These are phyloP conservation scores for Chamaetylas fuelleborni DNA, from an alignment of 2,113 vertebrate genomes.

Conservation along the genomic window DNA sequence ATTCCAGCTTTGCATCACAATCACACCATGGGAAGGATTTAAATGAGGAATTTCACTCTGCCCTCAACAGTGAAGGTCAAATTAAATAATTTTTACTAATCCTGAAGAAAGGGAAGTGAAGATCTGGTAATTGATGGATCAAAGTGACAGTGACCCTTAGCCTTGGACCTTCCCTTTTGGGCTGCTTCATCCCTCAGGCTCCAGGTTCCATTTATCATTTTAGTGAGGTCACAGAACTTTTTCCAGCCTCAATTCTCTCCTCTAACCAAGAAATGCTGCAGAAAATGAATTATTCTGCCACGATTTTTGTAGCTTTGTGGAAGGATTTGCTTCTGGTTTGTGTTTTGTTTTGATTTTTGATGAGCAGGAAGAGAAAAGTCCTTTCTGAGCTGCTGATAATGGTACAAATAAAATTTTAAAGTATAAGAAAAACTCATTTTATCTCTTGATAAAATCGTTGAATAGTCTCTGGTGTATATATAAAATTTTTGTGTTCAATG, in stretches of 20 bases:
- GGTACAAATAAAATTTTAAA: not conserved
- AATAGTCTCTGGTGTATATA: not conserved
- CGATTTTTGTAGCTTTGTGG: not conserved
- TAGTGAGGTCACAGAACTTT: constrained; percentile 14
- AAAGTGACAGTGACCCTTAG: constrained; percentile 47
- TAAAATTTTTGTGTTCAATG: not conserved
- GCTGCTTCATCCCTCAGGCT: constrained; percentile 22
- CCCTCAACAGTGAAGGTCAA: constrained; percentile 36
- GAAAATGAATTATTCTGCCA: not conserved
- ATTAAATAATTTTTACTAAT: constrained; percentile 56
- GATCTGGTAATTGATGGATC: constrained; percentile 63
- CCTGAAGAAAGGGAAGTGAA: constrained; percentile 51
- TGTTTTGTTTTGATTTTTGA: not conserved
- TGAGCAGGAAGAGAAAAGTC: not conserved
- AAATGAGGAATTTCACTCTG: constrained; percentile 59
- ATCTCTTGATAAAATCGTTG: not conserved
- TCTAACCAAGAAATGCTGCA: not conserved
- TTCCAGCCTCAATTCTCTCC: not conserved
- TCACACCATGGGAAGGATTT: constrained; percentile 9
- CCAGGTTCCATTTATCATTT: constrained; percentile 58
- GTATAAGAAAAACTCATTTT: not conserved
- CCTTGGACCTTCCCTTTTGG: constrained; percentile 25
- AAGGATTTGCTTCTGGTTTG: not conserved
- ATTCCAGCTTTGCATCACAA: not conserved
- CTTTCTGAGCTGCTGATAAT: not conserved